Evolutionary conservation across 1,140 invertebrate genomes (phyloP), one percentile per base, ranked within the genome.

Genomic region (Tyrophagus putrescentiae): DNA sequence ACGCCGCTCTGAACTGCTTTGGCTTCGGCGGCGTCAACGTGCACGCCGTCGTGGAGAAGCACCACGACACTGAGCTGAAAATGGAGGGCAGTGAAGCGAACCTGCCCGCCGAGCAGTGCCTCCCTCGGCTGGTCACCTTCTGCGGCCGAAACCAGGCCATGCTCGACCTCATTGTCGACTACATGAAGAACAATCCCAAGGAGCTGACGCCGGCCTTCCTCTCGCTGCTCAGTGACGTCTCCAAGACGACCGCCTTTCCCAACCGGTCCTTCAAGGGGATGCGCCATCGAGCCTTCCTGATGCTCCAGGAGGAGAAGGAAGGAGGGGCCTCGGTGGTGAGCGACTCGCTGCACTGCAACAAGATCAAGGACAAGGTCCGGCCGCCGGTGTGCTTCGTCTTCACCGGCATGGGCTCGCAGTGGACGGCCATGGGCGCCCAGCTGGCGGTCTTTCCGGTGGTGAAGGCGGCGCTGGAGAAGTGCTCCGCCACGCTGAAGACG

Each of bases 21-120:
- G 94, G 94, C 23, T 97, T 97, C 74, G 94, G 93, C 60, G 94
- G 94, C 41, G 87, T 91, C 27, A 97, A 98, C 74, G 91, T 87
- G 23, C 93, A 98, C 71, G 73, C 89, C 0, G 75, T 97, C 52
- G 73, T 97, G 0, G 81, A 83, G 66, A 84, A 84, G 1, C 57
- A 66, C 16, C n/a, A n/a, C n/a, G n/a, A n/a, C n/a, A n/a, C n/a
- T n/a, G 28, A 36, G 16, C 18, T n/a, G 16, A 32, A 59, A 44
- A 6, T 25, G 18, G 57, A 58, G 36, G 61, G 61, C 72, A 6
- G 69, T 68, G 4, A n/a, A n/a, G n/a, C 60, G 3, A 45, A 67
- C 45, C 27, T 7, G 42, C 25, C 44, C 44, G 61, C 27, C 21
- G 28, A 57, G 2, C 16, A 63, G 4, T 33, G 11, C 13, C 21